Evolutionary conservation across 2,888 invertebrate genomes (phyloP).

Genomic region (Acronicta aceris): DNA sequence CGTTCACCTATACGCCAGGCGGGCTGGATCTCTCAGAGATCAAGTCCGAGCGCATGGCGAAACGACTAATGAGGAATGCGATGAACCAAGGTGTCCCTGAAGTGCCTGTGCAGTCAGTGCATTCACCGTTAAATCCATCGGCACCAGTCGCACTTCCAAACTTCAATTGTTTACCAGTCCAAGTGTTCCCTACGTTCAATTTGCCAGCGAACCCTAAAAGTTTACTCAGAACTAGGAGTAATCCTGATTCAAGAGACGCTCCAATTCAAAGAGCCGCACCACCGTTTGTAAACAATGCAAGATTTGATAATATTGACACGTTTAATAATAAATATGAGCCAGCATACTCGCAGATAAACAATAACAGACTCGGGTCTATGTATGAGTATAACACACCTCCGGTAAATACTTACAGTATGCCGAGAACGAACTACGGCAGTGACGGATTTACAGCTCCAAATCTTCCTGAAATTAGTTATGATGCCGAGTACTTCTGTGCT

Average conservation of each 20-base stretch:
- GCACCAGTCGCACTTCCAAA: conserved; percentile 81
- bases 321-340: conserved; percentile 63
- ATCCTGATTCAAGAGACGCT: conserved; percentile 71
- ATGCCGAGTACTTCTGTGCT: conserved; percentile 70
- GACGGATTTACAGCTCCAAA: conserved; percentile 57
- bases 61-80: conserved; percentile 90
- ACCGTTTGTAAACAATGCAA: conserved; percentile 60
- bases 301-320: conserved; percentile 58
- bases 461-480: conserved; percentile 74
- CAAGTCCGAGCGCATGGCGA: conserved; percentile 96
- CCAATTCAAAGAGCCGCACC: conserved; percentile 56
- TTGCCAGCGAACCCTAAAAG: conserved; percentile 92
- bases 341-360: conserved; percentile 64
- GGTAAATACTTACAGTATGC: conserved; percentile 52
- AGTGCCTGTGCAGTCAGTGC: conserved; percentile 85
- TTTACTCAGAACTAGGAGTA: conserved; percentile 80
- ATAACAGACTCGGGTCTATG: conserved; percentile 68
- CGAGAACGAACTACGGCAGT: conserved; percentile 65
- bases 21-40: conserved; percentile 97
- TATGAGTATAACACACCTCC: conserved; percentile 64
- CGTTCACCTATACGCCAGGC: conserved; percentile 98
- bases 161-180: conserved; percentile 84
- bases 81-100: conserved; percentile 93
- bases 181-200: conserved; percentile 90
- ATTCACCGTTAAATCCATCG: conserved; percentile 85